Evolutionary conservation across 92 coral and sea anemone species (phyloP), one percentile per base, ranked within the genome.

Genomic region (Ricordea florida): DNA sequence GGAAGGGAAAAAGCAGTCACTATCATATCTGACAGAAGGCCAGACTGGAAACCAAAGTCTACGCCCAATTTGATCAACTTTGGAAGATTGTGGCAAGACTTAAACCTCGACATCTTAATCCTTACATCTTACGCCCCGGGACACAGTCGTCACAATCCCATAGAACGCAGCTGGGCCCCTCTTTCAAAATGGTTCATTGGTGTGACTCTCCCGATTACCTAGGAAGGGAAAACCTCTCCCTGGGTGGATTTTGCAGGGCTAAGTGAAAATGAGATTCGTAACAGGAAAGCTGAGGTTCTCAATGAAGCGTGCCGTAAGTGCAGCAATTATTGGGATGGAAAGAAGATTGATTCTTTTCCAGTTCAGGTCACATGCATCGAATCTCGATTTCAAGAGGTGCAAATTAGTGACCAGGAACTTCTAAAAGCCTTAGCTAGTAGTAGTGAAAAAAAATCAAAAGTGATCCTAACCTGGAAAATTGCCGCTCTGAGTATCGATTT

Each of bases 161-260:
- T 73, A 11, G 69, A 81, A 17, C 82, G 65, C 49, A 15, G 76
- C 4, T 73, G 87, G 87, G 34, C 87, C 48, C 68, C 80, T 62
- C 48, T 81, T 48, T 79, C 72, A 17, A 69, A 65, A 38, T 29
- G 42, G 37, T 57, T 82, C 38, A 76, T 76, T 7, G 82, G 87
- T 34, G 82, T 82, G 38, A 51, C 68, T 37, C 63, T 75, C 24
- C 65, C 80, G 2, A 63, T 63, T n/a, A n/a, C n/a, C n/a, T n/a
- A n/a, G n/a, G n/a, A n/a, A n/a, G n/a, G n/a, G n/a, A n/a, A n/a
- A n/a, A n/a, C n/a, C n/a, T n/a, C n/a, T n/a, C n/a, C n/a, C n/a
- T n/a, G n/a, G n/a, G n/a, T n/a, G n/a, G n/a, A n/a, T 57, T 57
- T 31, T 57, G 44, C 45, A 30, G 64, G 64, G 27, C 35, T 57